These are phyloP conservation scores for Corbicula japonica DNA, from an alignment of 2,888 invertebrate species.

Conservation along the genomic window DNA sequence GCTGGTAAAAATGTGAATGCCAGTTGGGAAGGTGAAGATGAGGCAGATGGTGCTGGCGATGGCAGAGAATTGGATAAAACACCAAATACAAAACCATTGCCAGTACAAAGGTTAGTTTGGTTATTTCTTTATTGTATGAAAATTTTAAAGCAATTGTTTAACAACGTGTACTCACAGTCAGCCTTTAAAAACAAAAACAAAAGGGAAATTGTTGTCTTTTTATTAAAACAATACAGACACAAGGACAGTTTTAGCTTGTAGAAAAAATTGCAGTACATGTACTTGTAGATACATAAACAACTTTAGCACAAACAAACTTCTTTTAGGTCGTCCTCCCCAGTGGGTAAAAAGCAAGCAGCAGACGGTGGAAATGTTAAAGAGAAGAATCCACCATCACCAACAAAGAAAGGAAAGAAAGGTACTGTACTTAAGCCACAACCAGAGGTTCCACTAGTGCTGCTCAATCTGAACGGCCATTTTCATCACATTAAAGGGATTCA, in stretches of 20 bases:
- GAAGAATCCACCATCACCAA: conserved; percentile 29
- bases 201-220: too few relatives aligned
- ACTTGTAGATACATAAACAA: too few relatives aligned
- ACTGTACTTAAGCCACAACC: background rate
- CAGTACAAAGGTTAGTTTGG: background rate
- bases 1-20: background rate
- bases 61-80: background rate
- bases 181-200: background rate
- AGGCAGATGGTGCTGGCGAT: background rate
- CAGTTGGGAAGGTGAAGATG: background rate
- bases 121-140: background rate
- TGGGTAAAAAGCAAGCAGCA: background rate
- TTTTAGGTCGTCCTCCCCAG: conserved; percentile 8
- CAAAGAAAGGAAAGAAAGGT: conserved; percentile 39
- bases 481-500: too few relatives aligned
- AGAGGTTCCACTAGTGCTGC: too few relatives aligned
- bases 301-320: too few relatives aligned
- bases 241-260: too few relatives aligned
- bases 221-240: too few relatives aligned
- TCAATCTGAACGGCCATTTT: too few relatives aligned
- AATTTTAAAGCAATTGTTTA: background rate
- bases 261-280: too few relatives aligned
- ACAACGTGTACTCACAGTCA: background rate
- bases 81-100: too few relatives aligned
- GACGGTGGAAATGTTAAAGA: background rate